Percentiles rank a stretch among this genome's conserved stretches.
These are phyloP conservation scores for Nemotelus pantherinus DNA, from an alignment of 2,888 invertebrate genomes.

Conservation along the genomic window DNA sequence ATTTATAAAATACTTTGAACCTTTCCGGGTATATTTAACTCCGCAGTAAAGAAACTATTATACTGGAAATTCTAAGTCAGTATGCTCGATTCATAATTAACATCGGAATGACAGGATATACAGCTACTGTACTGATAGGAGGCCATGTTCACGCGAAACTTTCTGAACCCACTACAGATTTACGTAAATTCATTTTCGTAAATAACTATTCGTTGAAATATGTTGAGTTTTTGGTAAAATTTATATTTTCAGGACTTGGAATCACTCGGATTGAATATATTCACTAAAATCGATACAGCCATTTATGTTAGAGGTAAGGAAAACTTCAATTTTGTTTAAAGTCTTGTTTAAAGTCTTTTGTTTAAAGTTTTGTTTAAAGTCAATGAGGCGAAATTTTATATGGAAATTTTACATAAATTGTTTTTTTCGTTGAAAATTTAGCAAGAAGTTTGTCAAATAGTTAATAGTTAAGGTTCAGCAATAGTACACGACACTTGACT, in stretches of 20 bases:
- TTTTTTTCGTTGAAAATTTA: too few relatives aligned
- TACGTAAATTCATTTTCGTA: background rate
- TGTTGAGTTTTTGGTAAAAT: background rate
- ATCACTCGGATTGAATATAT: slow-evolving; percentile 30
- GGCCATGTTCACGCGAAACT: background rate
- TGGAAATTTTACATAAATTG: too few relatives aligned
- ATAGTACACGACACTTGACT: too few relatives aligned
- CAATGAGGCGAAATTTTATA: too few relatives aligned
- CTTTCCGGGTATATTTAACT: background rate
- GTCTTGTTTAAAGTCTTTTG: background rate
- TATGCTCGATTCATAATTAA: slow-evolving; percentile 2
- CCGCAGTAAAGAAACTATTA: background rate
- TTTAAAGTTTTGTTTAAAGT: background rate
- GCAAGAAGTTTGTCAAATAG: too few relatives aligned
- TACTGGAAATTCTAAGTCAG: slow-evolving; percentile 13
- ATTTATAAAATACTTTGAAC: background rate
- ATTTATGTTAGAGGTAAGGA: slow-evolving; percentile 17
- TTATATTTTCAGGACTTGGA: background rate
- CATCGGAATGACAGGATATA: slow-evolving; percentile 1
- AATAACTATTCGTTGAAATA: too few relatives aligned
- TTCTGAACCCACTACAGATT: background rate
- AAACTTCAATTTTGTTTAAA: background rate
- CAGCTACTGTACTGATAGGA: background rate
- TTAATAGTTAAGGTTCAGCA: too few relatives aligned
- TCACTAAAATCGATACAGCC: slow-evolving; percentile 9